Conservation (phyloP, 2,888 invertebrate genomes). For the Hypomecis punctinalis region DNA sequence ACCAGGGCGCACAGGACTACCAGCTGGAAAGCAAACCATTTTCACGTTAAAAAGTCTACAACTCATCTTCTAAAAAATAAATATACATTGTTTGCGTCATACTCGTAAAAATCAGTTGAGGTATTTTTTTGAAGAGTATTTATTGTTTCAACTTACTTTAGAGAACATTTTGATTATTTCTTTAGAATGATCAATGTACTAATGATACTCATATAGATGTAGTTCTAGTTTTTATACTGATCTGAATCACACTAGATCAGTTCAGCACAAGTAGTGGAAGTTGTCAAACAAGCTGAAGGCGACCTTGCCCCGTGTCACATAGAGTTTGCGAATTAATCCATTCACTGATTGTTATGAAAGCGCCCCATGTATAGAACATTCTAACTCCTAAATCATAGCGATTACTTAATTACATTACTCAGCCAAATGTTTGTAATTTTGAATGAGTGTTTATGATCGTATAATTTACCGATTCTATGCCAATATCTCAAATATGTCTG, state of each 20-base stretch:
- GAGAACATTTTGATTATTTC: conserved; percentile 58
- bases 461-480: background rate
- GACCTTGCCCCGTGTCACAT: conserved; percentile 48
- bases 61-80: too few species aligned
- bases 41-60: background rate
- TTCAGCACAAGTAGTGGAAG: conserved; percentile 57
- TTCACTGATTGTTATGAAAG: conserved; percentile 48
- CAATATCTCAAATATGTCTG: background rate
- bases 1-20: conserved; percentile 60
- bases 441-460: background rate
- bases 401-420: conserved; percentile 1
- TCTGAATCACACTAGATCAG: conserved; percentile 45
- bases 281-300: conserved; percentile 44
- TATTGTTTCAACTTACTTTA: conserved; percentile 54
- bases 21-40: conserved; percentile 43
- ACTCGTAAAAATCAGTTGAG: too few species aligned
- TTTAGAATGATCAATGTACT: conserved; percentile 48
- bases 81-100: too few species aligned
- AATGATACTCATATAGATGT: conserved; percentile 52
- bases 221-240: conserved; percentile 60
- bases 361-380: conserved; percentile 16
- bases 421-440: background rate
- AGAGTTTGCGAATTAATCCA: conserved; percentile 44
- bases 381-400: conserved; percentile 21
- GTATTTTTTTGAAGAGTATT: background rate